Base-by-base conservation (phyloP, 2,888 invertebrate genomes). In the Cyrtodaria siliqua region DNA sequence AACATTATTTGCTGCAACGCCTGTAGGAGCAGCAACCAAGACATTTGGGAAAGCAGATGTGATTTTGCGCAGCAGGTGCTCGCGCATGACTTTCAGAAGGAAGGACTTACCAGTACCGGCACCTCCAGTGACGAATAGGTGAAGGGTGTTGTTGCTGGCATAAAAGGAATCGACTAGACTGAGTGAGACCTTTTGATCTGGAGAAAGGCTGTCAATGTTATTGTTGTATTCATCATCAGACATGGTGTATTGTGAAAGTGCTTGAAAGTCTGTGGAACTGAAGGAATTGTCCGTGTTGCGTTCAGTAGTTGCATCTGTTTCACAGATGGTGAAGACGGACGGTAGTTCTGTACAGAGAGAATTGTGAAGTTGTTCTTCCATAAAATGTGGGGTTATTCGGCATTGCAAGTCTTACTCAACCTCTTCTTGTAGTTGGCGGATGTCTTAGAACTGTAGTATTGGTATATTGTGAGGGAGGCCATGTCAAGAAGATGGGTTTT, bases 101-200 rank as follows among this genome's bases (percentile, higher is more conserved):
- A 66, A 29, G 12, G 27, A 47, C 49, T 66, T 66, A 1, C 66
- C 66, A 40, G 44, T 44, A 1, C 66, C 66, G 6, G 56, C 66
- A 27, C 66, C 56, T 18, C 66, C 66, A 14, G 56, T 56, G 2
- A 57, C 47, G 26, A 56, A 66, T 12, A 66, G n/a, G 4, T 49
- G 47, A 23, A 56, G 1, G 20, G 3, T 23, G 3, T 26, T 26
- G n/a, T n/a, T n/a, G n/a, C n/a, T n/a, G n/a, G n/a, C n/a, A n/a
- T n/a, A n/a, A n/a, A n/a, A n/a, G n/a, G n/a, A n/a, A n/a, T n/a
- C n/a, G n/a, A n/a, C n/a, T n/a, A n/a, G n/a, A n/a, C n/a, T n/a
- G n/a, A n/a, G n/a, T n/a, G n/a, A n/a, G n/a, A n/a, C n/a, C n/a
- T n/a, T n/a, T n/a, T n/a, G n/a, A 38, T 66, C 4, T 20, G 27